Evolutionary conservation across 1,140 invertebrate species (phyloP).

Genomic region (Drosophila virilis): DNA sequence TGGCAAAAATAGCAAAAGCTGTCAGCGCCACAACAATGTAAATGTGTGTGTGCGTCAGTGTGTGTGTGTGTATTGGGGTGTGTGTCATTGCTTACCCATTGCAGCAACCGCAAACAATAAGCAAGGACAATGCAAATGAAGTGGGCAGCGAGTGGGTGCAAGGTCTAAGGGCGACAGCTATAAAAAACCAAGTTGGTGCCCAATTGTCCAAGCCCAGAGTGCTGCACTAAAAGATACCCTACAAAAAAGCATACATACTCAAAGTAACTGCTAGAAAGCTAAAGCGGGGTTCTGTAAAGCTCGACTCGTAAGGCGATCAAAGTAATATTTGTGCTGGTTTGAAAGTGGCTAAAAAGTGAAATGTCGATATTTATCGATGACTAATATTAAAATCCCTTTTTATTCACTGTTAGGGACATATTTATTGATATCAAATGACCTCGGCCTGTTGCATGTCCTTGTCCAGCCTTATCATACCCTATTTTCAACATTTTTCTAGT

Average conservation of each 20-base stretch:
- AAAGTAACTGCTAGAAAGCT: too few relatives aligned
- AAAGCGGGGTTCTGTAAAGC: too few relatives aligned
- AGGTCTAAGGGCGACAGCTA: constrained; percentile 9
- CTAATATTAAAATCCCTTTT: too few relatives aligned
- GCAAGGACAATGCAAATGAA: constrained; percentile 75
- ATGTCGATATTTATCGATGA: too few relatives aligned
- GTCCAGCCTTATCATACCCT: too few relatives aligned
- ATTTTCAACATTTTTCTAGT: not conserved
- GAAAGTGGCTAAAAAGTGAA: too few relatives aligned
- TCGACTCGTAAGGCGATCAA: too few relatives aligned
- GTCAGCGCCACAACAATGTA: constrained; percentile 36
- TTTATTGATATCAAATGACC: too few relatives aligned
- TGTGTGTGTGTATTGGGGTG: constrained; percentile 11
- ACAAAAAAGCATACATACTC: not conserved
- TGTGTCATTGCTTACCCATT: constrained; percentile 61
- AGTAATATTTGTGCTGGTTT: too few relatives aligned
- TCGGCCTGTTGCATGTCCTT: too few relatives aligned
- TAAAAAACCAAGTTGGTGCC: not conserved
- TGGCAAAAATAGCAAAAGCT: constrained; percentile 38
- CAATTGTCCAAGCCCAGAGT: too few relatives aligned
- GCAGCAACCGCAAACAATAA: constrained; percentile 74
- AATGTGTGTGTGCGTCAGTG: not conserved
- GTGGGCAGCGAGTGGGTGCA: constrained; percentile 32
- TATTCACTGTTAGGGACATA: too few relatives aligned
- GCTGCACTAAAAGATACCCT: not conserved